Evolutionary conservation across 2,888 invertebrate genomes (phyloP).

Genomic region (Graphium colonna): DNA sequence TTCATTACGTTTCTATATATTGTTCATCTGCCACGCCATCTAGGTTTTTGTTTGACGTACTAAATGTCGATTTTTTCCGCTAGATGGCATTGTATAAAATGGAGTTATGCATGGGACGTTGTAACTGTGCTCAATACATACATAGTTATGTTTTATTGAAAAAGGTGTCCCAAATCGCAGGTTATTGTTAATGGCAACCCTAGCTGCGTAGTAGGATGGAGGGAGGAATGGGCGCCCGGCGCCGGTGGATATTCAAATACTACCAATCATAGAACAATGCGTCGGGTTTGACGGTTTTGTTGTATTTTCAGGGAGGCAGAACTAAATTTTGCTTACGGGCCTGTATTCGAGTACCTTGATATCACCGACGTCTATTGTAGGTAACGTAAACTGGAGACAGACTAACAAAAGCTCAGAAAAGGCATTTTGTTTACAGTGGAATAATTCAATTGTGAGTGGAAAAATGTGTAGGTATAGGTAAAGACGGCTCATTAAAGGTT

Average conservation of each 20-base stretch:
- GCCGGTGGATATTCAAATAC: conserved; percentile 58
- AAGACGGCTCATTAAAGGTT: too few species aligned
- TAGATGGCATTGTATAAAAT: neutral
- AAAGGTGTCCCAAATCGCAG: neutral
- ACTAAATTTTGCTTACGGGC: conserved; percentile 2
- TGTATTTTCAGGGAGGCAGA: conserved; percentile 1
- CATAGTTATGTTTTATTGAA: too few species aligned
- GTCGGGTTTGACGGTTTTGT: conserved; percentile 25
- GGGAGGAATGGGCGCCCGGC: conserved; percentile 30
- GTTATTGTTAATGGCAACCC: conserved; percentile 7
- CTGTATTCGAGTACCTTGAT: neutral
- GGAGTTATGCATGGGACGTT: too few species aligned
- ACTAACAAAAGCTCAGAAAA: too few species aligned
- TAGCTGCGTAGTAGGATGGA: conserved; percentile 25
- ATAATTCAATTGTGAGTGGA: too few species aligned
- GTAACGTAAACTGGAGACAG: too few species aligned
- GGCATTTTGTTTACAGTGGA: too few species aligned
- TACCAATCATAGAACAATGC: conserved; percentile 42
- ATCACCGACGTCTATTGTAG: too few species aligned
- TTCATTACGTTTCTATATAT: neutral
- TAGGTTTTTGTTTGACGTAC: neutral
- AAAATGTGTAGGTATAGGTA: too few species aligned
- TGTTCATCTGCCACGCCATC: neutral
- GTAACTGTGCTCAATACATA: too few species aligned
- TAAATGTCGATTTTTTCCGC: neutral